These are phyloP conservation scores for Armadillidium nasatum DNA, from an alignment of 1,140 invertebrate species.

Conservation along the genomic window DNA sequence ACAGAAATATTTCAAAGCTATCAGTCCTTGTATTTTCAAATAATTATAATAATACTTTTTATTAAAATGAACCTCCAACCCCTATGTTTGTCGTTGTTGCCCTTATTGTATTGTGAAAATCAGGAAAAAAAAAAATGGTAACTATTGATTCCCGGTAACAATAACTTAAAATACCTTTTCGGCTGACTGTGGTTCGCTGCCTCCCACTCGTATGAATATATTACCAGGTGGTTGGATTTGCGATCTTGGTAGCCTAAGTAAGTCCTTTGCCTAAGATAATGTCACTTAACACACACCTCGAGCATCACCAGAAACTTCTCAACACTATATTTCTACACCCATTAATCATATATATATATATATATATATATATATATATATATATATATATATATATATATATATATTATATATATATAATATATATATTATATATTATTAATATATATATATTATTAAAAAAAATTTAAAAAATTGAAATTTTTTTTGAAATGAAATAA, in stretches of 20 bases:
- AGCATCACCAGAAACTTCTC: neutral
- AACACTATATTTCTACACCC: too few species aligned
- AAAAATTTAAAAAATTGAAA: too few species aligned
- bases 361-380: too few species aligned
- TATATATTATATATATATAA: too few species aligned
- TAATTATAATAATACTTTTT: neutral
- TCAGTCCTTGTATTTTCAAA: neutral
- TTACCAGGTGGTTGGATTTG: neutral
- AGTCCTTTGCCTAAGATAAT: constrained; percentile 7
- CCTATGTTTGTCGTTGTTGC: neutral
- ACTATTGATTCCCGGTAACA: too few species aligned
- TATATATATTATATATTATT: too few species aligned
- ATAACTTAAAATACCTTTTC: neutral
- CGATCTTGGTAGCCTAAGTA: neutral
- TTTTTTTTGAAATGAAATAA: too few species aligned
- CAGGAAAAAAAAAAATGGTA: too few species aligned
- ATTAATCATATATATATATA: too few species aligned
- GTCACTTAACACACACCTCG: neutral
- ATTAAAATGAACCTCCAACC: neutral
- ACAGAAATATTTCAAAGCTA: neutral
- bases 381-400: too few species aligned
- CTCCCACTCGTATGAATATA: neutral
- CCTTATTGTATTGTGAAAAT: neutral
- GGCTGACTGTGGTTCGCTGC: constrained; percentile 1
- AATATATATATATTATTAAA: too few species aligned